Evolutionary conservation across 2,113 vertebrate species (phyloP), one percentile per base, ranked within the genome.

Genomic region (Cisticola juncidis): DNA sequence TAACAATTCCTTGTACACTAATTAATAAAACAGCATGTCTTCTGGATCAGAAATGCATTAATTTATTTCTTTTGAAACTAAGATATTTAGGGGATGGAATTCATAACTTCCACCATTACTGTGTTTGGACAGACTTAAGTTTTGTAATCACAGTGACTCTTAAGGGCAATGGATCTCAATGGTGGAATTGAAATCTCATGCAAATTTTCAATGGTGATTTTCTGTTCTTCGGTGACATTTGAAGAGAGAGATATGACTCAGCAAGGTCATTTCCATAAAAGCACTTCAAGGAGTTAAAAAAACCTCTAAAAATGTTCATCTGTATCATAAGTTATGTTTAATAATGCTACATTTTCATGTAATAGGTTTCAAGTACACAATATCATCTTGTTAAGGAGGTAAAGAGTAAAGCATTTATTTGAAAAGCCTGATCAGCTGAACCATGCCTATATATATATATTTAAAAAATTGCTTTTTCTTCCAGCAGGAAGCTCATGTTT

Each of bases 1-100:
- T 96, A 97, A 98, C 74, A 97, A 94, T 96, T 97, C 78, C 65
- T 97, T 97, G 89, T 97, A 96, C 36, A 85, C 79, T 96, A 97
- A 97, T 97, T 97, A 98, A 97, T 97, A 97, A 97, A 97, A 66
- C 95, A 97, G 95, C 95, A 96, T 92, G 96, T 86, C 88, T 96
- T 94, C 95, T 96, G 77, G 33, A 94, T 94, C 56, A 95, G 53
- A 95, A 97, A 86, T 61, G 40, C 26, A 70, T 83, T 90, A 62
- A 92, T 76, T 36, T 80, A 42, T 85, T 94, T 82, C 31, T 74
- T 61, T 81, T 0, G 0, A 76, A 57, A 69, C 70, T 58, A 93
- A 56, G 81, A 60, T 18, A 50, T 78, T 96, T 95, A 57, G 25
- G 29, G n/a, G 47, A 82, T 48, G 91, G 68, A 90, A 93, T 90